Evolutionary conservation across 2,888 invertebrate genomes (phyloP), one percentile per base, ranked within the genome.

Genomic region (Drosophila borborema): DNA sequence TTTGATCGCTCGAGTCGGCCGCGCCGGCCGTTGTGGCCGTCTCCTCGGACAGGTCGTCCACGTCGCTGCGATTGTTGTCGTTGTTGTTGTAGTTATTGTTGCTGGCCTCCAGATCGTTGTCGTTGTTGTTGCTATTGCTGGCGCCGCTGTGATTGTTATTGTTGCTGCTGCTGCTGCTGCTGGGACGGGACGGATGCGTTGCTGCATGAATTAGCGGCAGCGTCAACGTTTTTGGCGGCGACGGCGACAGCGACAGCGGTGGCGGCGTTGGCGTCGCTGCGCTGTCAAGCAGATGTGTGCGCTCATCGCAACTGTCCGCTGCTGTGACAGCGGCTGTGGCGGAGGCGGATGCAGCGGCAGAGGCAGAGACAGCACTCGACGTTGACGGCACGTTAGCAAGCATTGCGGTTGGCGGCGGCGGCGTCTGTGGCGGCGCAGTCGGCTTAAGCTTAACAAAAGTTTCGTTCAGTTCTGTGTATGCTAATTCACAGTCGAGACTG

Each of bases 1-100:
- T 91, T 64, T 83, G 85, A 85, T 91, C 92, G 69, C 90, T 91
- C 49, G 90, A 89, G 62, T 86, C 90, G 38, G 81, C 78, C n/a
- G 81, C 83, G 54, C 64, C 78, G 45, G 80, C 80, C 38, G 77
- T 81, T 48, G 82, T 79, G 70, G 80, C 89, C 64, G 77, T 80
- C 55, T 89, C 89, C 61, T 83, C 87, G 56, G 86, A 87, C 48
- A 87, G 55, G 66, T 89, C 88, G 38, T 81, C 81, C 12, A 71
- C 53, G 49, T 81, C 83, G 60, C 73, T 72, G 54, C 66, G 66
- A 70, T 67, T 77, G 65, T 72, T 70, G 40, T 71, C 59, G 66
- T 74, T 67, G 69, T 77, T 74, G 49, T 68, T 72, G 65, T 56
- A 59, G 48, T 69, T 66, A 36, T 77, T 83, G 64, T 72, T 82